Percentiles rank a stretch among this genome's conserved stretches.
These are phyloP conservation scores for Romanogobio albipinnatus DNA, from an alignment of 2,113 vertebrate species.

Conservation along the genomic window DNA sequence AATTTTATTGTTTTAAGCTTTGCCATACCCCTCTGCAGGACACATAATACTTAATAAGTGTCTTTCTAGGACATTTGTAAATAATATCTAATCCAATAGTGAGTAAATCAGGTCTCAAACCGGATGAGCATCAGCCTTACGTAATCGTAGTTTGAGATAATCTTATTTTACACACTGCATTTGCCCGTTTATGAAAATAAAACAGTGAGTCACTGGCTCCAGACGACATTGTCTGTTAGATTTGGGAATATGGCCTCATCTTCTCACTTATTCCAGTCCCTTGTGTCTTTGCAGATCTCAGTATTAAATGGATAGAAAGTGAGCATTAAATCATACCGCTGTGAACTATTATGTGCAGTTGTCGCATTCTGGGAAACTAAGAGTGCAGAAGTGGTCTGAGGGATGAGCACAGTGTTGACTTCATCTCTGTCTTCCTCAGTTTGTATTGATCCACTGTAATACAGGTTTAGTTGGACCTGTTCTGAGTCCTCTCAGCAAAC, in stretches of 20 bases:
- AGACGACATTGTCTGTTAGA: conserved; percentile 13
- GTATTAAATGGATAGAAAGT: conserved; percentile 2
- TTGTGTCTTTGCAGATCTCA: background rate
- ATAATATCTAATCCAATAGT: conserved; percentile 23
- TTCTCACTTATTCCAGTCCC: background rate
- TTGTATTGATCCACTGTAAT: conserved; percentile 71
- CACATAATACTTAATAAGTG: conserved; percentile 25
- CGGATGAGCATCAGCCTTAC: conserved; percentile 21
- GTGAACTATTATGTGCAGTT: background rate
- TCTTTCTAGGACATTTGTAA: conserved; percentile 20
- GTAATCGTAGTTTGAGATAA: conserved; percentile 40
- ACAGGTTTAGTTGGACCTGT: conserved; percentile 76
- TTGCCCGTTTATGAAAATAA: conserved; percentile 34
- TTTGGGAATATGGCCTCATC: background rate
- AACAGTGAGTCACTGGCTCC: conserved; percentile 43
- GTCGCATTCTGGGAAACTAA: conserved; percentile 53
- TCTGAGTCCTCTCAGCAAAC: conserved; percentile 73
- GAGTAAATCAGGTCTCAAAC: conserved; percentile 16
- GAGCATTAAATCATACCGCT: conserved; percentile 24
- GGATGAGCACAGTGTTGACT: conserved; percentile 69
- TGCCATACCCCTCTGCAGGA: background rate
- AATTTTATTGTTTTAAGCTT: background rate
- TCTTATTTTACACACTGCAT: conserved; percentile 40
- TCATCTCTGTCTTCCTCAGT: conserved; percentile 68
- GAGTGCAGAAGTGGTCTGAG: conserved; percentile 58